Conservation (phyloP, 2,888 invertebrate species). For the Abrostola triplasia region DNA sequence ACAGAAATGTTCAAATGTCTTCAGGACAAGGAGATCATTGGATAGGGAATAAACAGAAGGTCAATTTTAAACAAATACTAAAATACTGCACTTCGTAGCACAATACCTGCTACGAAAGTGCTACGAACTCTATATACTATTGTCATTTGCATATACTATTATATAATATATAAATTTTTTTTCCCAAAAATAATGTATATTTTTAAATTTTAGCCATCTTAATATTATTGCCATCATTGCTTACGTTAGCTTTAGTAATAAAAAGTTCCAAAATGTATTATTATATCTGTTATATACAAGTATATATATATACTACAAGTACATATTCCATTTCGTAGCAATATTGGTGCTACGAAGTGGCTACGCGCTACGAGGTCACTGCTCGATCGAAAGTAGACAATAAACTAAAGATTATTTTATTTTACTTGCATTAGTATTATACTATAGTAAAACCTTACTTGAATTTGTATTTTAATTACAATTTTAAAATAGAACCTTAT, state of each 20-base stretch:
- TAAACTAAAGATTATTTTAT: constrained; percentile 35
- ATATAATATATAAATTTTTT: neutral
- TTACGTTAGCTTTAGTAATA: neutral
- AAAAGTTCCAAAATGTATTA: neutral
- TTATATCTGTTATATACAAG: constrained; percentile 21
- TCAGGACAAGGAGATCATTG: neutral
- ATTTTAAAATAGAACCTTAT: constrained; percentile 28
- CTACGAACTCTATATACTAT: constrained; percentile 41
- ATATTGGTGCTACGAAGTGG: constrained; percentile 69
- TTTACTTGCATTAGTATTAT: constrained; percentile 9
- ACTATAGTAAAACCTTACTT: constrained; percentile 8
- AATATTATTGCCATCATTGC: neutral
- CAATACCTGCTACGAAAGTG: constrained; percentile 52
- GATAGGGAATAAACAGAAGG: neutral
- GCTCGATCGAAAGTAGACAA: constrained; percentile 50
- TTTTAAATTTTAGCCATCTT: neutral
- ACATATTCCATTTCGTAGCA: constrained; percentile 71
- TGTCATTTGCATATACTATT: neutral
- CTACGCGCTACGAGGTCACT: constrained; percentile 77
- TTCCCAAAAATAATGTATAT: constrained; percentile 5
- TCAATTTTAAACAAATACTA: neutral
- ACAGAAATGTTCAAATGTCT: neutral
- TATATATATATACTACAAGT: constrained; percentile 45
- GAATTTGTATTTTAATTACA: constrained; percentile 1
- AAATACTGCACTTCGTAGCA: constrained; percentile 50